Base-by-base conservation (phyloP, 1,140 invertebrate species). In the Ganaspis sp. region DNA sequence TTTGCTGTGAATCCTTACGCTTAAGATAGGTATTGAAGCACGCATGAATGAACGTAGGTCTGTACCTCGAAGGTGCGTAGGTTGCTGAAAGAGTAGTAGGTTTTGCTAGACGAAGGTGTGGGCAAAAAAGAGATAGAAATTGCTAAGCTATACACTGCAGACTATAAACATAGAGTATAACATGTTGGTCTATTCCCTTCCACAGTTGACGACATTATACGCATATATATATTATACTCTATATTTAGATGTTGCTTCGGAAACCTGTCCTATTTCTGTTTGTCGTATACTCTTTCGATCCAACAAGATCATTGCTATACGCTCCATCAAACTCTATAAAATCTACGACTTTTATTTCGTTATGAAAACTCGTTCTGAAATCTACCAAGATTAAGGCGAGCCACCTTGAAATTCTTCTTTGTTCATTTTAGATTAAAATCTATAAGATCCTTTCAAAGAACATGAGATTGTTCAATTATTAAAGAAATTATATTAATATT, bases 201-300 rank as follows among this genome's bases (percentile, higher is more conserved):
- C 83, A 81, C 71, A 78, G 78, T 76, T 77, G 74, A 19, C 71
- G 58, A 69, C 76, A 74, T 72, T 53, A 58, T 49, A 26, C 77
- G 79, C 11, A 40, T 1, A 11, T n/a, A 34, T 49, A 17, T 49
- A 49, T 49, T 17, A n/a, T n/a, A n/a, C 82, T 82, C 87, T 90
- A 89, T 88, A 88, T 88, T 88, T 90, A 89, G 87, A 85, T 80
- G 21, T 75, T 74, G 80, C 75, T 83, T 88, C 81, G 83, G 82
- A 88, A 88, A 89, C 86, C 84, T 86, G 85, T 88, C 87, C 86
- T 89, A 86, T 89, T 88, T 89, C 85, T 84, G 84, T 86, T 86
- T 86, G 84, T 83, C 81, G 84, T 83, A 74, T 73, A 80, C 58
- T 49, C 77, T 70, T 77, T 74, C 69, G 75, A 76, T 78, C 80